Percentiles rank a stretch among this genome's conserved stretches.
Conservation (phyloP, 2,888 invertebrate genomes). For the Microplitis manilae region DNA sequence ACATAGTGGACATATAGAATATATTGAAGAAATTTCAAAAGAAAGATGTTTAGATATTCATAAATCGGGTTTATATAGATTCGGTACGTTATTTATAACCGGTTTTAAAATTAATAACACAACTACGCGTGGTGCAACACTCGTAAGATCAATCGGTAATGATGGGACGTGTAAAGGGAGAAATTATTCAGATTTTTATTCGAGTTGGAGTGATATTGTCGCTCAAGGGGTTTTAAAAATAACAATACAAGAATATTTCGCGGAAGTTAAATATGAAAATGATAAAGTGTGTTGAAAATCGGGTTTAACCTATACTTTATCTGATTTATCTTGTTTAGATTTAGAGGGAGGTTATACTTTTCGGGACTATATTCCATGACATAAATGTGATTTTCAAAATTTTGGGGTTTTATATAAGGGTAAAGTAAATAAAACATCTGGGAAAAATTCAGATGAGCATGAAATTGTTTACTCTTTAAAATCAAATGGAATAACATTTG, state of each 20-base stretch:
- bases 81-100: background rate
- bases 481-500: constrained; percentile 40
- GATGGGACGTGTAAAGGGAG: background rate
- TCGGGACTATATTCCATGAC: constrained; percentile 3
- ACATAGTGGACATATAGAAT: background rate
- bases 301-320: background rate
- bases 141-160: background rate
- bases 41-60: constrained; percentile 32
- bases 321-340: constrained; percentile 10
- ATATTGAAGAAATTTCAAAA: constrained; percentile 1
- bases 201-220: background rate
- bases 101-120: background rate
- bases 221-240: background rate
- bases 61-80: background rate
- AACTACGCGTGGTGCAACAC: background rate
- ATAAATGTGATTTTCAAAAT: background rate
- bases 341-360: constrained; percentile 21
- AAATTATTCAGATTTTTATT: constrained; percentile 4
- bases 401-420: constrained; percentile 36
- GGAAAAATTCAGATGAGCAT: background rate
- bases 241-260: background rate
- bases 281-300: constrained; percentile 6
- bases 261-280: background rate
- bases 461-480: constrained; percentile 29
- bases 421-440: constrained; percentile 29